phyloP scores from a whole-genome alignment of 2,888 invertebrate genomes.

The Ecdyonurus torrentis region DNA sequence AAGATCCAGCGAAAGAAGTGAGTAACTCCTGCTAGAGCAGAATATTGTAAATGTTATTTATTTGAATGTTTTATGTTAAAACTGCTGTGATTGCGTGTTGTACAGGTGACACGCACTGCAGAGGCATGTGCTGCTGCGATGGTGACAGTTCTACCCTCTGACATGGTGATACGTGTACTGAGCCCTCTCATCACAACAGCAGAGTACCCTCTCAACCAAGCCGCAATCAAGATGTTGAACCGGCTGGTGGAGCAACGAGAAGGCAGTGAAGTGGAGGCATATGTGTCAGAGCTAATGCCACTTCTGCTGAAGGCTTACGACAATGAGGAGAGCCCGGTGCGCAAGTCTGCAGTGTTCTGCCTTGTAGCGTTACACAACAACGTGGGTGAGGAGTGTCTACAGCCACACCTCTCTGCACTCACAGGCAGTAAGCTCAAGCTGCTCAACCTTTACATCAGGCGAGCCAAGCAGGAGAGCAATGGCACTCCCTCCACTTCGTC shows the following conservation, averaged over 20 bases:
- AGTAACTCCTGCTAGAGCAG: slow-evolving; percentile 13
- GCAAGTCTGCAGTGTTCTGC: slow-evolving; percentile 94
- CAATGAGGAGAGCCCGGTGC: slow-evolving; percentile 76
- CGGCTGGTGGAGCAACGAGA: slow-evolving; percentile 66
- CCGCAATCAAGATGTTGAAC: slow-evolving; percentile 81
- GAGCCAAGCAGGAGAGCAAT: slow-evolving; percentile 29
- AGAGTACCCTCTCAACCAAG: slow-evolving; percentile 72
- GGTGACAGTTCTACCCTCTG: slow-evolving; percentile 65
- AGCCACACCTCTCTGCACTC: slow-evolving; percentile 62
- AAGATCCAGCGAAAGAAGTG: slow-evolving; percentile 33
- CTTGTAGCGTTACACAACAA: slow-evolving; percentile 87
- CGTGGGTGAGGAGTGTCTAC: slow-evolving; percentile 70
- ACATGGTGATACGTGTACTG: slow-evolving; percentile 55
- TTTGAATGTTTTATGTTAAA: no score
- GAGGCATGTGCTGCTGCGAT: slow-evolving; percentile 66
- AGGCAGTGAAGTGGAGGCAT: slow-evolving; percentile 50
- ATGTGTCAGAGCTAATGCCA: slow-evolving; percentile 68
- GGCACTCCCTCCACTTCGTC: slow-evolving; percentile 12
- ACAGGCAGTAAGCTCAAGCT: slow-evolving; percentile 82
- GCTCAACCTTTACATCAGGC: slow-evolving; percentile 58
- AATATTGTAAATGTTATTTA: no score
- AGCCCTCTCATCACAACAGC: slow-evolving; percentile 78
- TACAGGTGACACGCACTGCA: slow-evolving; percentile 61
- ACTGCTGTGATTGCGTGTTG: no score
- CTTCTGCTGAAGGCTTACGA: slow-evolving; percentile 85